Evolutionary conservation across 2,113 vertebrate genomes (phyloP), one percentile per base, ranked within the genome.

Genomic region (Lates calcarifer): DNA sequence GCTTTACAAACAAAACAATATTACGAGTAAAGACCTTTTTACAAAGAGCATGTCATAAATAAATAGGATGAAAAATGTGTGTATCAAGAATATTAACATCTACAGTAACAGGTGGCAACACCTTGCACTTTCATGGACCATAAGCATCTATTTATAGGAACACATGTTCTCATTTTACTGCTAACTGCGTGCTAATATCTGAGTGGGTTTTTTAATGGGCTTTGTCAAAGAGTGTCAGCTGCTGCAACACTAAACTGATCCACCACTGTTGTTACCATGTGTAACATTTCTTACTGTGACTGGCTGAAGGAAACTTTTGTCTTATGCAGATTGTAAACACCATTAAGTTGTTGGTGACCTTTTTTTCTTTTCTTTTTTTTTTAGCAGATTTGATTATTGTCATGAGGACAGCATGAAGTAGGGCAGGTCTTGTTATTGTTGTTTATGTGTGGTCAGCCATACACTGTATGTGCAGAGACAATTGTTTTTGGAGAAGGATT

Each of bases 141-240:
- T 6, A 37, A 56, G 26, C 43, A 37, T 76, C 51, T 29, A 20
- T 71, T 60, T 45, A 68, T 39, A 73, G 71, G 65, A 68, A 65
- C 18, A 29, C 61, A 28, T 71, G 13, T 28, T 55, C 43, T 57
- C 12, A 29, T 35, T 51, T 68, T 15, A 31, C 41, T 20, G 24
- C 26, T 31, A 33, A 67, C 26, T 49, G 28, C 8, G 41, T 66
- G 41, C 4, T 45, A 13, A 45, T 45, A 67, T 33, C 26, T 31
- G 2, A n/a, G 15, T 55, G 12, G 49, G 8, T 15, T 29, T 45
- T 22, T 56, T 47, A 33, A 33, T 9, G 15, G 26, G 58, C 63
- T 67, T 17, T 8, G 45, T 47, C 45, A 20, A 20, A 47, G 18
- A 47, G 45, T 18, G 6, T 18, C 45, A 47, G 45, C 45, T 20